Conservation (phyloP, 2,888 invertebrate genomes). For the Euzophera pinguis region DNA sequence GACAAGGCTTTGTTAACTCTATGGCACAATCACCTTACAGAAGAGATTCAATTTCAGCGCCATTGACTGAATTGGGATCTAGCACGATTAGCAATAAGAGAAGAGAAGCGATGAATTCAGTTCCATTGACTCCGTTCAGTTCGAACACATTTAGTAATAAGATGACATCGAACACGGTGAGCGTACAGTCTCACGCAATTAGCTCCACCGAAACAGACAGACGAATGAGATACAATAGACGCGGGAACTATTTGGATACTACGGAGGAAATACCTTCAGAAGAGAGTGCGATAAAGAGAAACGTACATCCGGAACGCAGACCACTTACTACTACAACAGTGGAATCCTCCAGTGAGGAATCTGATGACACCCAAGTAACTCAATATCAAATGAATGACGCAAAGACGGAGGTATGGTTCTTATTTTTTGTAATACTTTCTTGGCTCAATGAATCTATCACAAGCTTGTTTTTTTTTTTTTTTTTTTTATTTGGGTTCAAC, state of each 20-base stretch:
- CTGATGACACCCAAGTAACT: not conserved
- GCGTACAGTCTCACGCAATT: conserved; percentile 16
- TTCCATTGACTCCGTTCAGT: conserved; percentile 2
- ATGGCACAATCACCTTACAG: not conserved
- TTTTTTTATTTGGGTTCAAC: too few relatives aligned
- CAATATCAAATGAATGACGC: not conserved
- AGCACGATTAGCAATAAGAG: conserved; percentile 13
- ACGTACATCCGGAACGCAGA: not conserved
- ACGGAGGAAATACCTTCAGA: not conserved
- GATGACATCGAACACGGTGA: conserved; percentile 18
- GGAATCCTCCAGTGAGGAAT: not conserved
- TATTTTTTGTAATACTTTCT: not conserved
- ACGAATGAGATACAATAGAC: conserved; percentile 12
- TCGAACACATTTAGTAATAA: conserved; percentile 13
- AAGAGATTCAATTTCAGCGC: not conserved
- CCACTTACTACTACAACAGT: not conserved
- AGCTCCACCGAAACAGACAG: conserved; percentile 16
- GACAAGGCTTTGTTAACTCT: not conserved
- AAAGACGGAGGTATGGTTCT: conserved; percentile 24
- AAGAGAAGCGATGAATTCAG: not conserved
- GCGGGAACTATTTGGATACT: conserved; percentile 8
- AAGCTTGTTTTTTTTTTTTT: too few relatives aligned
- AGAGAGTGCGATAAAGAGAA: not conserved
- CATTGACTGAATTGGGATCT: not conserved
- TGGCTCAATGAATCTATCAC: too few relatives aligned